Percentiles rank a stretch among this genome's conserved stretches.
These are phyloP conservation scores for Ahaetulla prasina DNA, from an alignment of 2,113 vertebrate species.

Conservation along the genomic window DNA sequence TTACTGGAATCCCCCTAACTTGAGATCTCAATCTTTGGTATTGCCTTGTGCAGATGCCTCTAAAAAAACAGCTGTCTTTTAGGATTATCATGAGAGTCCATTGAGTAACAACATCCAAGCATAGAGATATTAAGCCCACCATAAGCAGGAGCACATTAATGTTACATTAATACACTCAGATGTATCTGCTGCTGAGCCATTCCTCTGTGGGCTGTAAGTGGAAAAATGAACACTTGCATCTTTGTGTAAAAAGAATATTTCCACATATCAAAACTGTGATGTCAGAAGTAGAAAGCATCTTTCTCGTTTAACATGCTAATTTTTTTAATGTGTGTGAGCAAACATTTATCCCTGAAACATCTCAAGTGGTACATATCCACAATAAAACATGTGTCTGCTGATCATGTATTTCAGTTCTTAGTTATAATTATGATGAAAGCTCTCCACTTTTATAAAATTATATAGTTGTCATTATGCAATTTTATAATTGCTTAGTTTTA, in stretches of 20 bases:
- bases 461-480: background rate
- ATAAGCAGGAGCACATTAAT: slow-evolving; percentile 47
- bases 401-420: background rate
- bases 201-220: background rate
- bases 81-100: slow-evolving; percentile 36
- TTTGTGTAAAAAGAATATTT: background rate
- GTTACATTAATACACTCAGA: slow-evolving; percentile 28
- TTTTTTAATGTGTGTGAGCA: background rate
- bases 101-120: slow-evolving; percentile 37
- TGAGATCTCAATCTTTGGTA: slow-evolving; percentile 23
- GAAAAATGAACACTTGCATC: background rate
- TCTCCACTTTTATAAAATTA: background rate
- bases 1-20: background rate
- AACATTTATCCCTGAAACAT: background rate
- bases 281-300: background rate
- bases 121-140: slow-evolving; percentile 35
- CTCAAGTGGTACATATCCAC: background rate
- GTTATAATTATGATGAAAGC: slow-evolving; percentile 24
- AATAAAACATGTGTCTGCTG: background rate
- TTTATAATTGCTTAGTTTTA: background rate
- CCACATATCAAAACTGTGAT: background rate
- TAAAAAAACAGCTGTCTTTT: slow-evolving; percentile 3
- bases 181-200: background rate
- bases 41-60: slow-evolving; percentile 37
- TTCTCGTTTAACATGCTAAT: background rate